phyloP scores from a whole-genome alignment of 2,888 invertebrate species.

The Molanna angustata region DNA sequence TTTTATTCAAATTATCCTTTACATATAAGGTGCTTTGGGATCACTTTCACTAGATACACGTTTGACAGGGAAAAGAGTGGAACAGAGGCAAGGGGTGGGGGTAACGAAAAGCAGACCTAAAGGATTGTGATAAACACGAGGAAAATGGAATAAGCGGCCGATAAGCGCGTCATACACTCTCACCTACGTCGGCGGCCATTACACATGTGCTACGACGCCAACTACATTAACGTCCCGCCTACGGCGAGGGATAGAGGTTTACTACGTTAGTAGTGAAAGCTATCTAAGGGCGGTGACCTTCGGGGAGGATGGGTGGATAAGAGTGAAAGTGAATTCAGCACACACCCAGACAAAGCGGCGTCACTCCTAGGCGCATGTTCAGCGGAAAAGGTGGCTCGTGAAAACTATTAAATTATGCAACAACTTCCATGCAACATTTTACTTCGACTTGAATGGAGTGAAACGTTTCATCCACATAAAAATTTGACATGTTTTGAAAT shows the following conservation, averaged over 20 bases:
- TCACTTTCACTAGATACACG: slow-evolving; percentile 22
- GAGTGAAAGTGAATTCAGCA: slow-evolving; percentile 58
- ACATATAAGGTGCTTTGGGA: slow-evolving; percentile 7
- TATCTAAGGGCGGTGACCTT: slow-evolving; percentile 52
- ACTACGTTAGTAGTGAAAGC: slow-evolving; percentile 34
- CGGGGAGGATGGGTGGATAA: slow-evolving; percentile 54
- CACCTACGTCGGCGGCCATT: slow-evolving; percentile 21
- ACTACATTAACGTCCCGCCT: slow-evolving; percentile 33
- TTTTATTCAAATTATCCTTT: slow-evolving; percentile 20
- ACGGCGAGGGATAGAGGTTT: slow-evolving; percentile 33
- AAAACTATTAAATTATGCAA: slow-evolving; percentile 51
- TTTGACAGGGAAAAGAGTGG: slow-evolving; percentile 6
- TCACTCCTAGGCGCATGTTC: slow-evolving; percentile 58
- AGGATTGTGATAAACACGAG: slow-evolving; percentile 48
- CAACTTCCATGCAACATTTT: slow-evolving; percentile 35
- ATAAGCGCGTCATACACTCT: slow-evolving; percentile 26
- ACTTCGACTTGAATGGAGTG: not conserved
- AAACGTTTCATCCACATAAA: too few relatives aligned
- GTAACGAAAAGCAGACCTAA: slow-evolving; percentile 46
- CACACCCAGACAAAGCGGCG: slow-evolving; percentile 52
- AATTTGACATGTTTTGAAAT: too few relatives aligned
- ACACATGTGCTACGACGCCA: slow-evolving; percentile 34
- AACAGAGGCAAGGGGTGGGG: slow-evolving; percentile 9
- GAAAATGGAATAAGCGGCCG: slow-evolving; percentile 40
- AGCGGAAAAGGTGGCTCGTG: slow-evolving; percentile 55